phyloP scores from a whole-genome alignment of 2,797 vertebrate genomes.

The Euphonia xanthogaster region DNA sequence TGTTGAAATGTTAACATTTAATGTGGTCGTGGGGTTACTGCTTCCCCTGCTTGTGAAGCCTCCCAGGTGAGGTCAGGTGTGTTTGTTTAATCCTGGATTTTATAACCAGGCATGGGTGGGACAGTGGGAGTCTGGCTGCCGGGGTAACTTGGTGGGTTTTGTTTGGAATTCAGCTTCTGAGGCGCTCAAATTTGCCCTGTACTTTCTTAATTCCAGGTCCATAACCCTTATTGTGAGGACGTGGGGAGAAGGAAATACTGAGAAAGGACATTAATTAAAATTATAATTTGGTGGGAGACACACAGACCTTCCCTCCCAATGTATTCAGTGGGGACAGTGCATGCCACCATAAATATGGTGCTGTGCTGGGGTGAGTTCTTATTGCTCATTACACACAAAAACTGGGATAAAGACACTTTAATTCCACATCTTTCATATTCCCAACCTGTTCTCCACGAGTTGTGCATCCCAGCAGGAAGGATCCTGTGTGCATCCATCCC shows the following conservation, averaged over 20 bases:
- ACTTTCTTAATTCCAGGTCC: background rate
- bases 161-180: background rate
- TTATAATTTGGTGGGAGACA: background rate
- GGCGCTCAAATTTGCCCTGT: rapidly evolving
- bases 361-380: background rate
- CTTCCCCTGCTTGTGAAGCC: background rate
- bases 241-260: background rate
- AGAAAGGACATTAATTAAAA: background rate
- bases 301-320: background rate
- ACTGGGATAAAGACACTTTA: background rate
- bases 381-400: background rate
- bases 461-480: background rate
- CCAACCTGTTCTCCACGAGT: rapidly evolving
- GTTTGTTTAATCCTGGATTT: background rate
- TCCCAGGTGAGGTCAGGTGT: background rate
- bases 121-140: background rate
- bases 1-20: background rate
- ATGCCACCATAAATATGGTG: background rate
- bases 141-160: background rate
- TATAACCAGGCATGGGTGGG: background rate
- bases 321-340: background rate
- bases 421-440: background rate
- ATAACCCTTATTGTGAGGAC: rapidly evolving
- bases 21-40: background rate
- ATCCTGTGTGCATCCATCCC: background rate